Conservation (phyloP, 1,140 invertebrate species). For the Meloidogyne chitwoodi region DNA sequence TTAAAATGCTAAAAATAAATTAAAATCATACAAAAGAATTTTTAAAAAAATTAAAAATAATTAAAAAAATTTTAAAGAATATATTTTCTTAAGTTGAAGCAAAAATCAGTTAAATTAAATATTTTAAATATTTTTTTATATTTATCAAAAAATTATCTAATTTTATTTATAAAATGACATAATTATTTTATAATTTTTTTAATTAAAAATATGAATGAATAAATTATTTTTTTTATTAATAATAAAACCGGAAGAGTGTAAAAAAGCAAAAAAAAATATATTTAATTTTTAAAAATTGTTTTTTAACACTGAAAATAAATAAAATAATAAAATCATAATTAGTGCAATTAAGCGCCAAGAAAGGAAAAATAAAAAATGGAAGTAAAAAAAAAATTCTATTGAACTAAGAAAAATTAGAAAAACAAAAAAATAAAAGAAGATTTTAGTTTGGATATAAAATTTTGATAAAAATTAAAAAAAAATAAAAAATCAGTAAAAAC, state of each 20-base stretch:
- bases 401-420: neutral
- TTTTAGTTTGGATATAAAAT: no score
- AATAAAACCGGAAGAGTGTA: neutral
- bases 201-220: neutral
- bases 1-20: neutral
- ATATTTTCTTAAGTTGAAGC: no score
- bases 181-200: no score
- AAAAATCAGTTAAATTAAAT: no score
- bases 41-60: constrained; percentile 45
- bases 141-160: no score
- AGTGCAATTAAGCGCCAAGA: neutral
- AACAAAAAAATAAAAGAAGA: no score
- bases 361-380: neutral
- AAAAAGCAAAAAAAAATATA: neutral
- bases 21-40: neutral
- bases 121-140: no score
- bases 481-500: no score
- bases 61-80: constrained; percentile 61
- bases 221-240: neutral
- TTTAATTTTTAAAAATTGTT: neutral
- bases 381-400: neutral
- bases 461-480: no score
- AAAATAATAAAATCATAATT: neutral
- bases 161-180: no score
- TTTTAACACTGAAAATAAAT: neutral